phyloP scores from a whole-genome alignment of 2,888 invertebrate species.

The Phorcus lineatus region DNA sequence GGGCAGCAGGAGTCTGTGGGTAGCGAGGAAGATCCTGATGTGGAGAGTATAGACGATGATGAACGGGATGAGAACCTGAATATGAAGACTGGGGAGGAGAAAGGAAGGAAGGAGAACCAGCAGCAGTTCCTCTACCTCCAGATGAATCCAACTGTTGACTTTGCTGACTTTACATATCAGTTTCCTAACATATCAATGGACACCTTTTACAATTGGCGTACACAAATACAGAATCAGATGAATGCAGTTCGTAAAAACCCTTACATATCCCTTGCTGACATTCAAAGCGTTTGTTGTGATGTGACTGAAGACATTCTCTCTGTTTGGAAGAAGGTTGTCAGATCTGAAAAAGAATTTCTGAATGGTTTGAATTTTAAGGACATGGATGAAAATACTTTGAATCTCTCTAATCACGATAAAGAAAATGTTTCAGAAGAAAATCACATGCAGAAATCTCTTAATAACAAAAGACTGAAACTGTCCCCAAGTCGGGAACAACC shows the following conservation, averaged over 20 bases:
- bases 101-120: constrained; percentile 35
- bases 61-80: background rate
- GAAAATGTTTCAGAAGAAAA: background rate
- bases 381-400: background rate
- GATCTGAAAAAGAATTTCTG: constrained; percentile 1
- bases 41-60: background rate
- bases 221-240: constrained; percentile 41
- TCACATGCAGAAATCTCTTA: background rate
- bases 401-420: background rate
- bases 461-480: background rate
- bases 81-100: background rate
- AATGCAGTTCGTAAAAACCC: constrained; percentile 37
- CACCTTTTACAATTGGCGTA: constrained; percentile 47
- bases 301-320: constrained; percentile 42
- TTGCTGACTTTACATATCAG: constrained; percentile 35
- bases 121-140: constrained; percentile 44
- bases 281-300: constrained; percentile 40
- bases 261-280: constrained; percentile 33
- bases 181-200: constrained; percentile 42
- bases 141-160: constrained; percentile 38
- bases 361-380: background rate
- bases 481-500: background rate
- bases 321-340: constrained; percentile 34
- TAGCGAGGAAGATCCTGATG: background rate
- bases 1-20: background rate